Evolutionary conservation across 2,797 vertebrate genomes (phyloP), one percentile per base, ranked within the genome.

Genomic region (Rhinichthys osculus): DNA sequence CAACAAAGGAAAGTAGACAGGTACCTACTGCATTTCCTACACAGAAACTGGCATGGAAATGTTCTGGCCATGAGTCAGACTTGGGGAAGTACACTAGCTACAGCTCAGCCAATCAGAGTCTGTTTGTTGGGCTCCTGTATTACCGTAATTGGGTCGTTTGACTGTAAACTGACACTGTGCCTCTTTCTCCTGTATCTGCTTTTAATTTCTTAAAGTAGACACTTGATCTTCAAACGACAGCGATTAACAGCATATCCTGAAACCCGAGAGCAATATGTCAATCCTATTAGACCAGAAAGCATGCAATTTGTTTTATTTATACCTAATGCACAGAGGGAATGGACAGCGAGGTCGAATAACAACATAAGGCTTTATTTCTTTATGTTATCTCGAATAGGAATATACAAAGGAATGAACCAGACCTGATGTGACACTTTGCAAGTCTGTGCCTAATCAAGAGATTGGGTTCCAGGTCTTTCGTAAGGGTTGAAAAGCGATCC

Each of bases 131-230:
- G 80, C 83, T 33, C 27, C 54, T 87, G 81, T 87, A 87, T 87
- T 86, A 88, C 84, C 50, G 64, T 88, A 86, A 90, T 89, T 83
- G 82, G 76, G 86, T 85, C 59, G 77, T 87, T 87, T 87, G 84
- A 83, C 87, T 86, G 88, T 78, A 90, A 88, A 70, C 38, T 30
- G 70, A 88, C 38, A 59, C 86, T 81, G 73, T 40, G 27, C 86
- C 87, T 83, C 69, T 72, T 87, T 82, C 85, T 88, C 87, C 38
- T 81, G 78, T 88, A 86, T 88, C 84, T 87, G 77, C 82, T 86
- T 92, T 93, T 91, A 44, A 93, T 93, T 92, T 92, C 86, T 88
- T 92, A 88, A 92, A 92, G 90, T 89, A 90, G 89, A 85, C 86
- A 85, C 89, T 90, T 84, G 87, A 91, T 92, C 91, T 84, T 89